These are phyloP conservation scores for Morone saxatilis DNA, from an alignment of 2,113 vertebrate species.

Conservation along the genomic window DNA sequence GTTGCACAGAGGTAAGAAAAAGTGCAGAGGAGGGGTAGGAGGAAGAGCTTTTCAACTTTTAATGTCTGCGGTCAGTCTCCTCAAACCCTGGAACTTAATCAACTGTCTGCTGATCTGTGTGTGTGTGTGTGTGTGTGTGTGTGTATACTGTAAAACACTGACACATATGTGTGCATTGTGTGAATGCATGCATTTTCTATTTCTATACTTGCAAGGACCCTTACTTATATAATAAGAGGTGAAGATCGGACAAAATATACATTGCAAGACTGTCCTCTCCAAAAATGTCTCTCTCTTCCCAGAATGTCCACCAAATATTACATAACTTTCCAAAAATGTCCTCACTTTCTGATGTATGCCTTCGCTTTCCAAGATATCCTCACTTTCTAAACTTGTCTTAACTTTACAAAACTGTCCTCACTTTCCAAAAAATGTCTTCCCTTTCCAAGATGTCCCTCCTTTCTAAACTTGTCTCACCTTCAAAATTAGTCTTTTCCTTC, in stretches of 20 bases:
- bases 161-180: background rate
- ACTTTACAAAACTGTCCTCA: background rate
- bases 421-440: background rate
- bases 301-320: too few species aligned
- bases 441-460: background rate
- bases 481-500: too few species aligned
- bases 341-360: background rate
- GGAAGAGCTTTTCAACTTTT: background rate
- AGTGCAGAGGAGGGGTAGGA: background rate
- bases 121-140: background rate
- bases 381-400: background rate
- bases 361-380: background rate
- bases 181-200: background rate
- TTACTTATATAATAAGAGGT: background rate
- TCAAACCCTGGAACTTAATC: background rate
- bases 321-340: background rate
- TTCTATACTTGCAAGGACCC: background rate
- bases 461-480: too few species aligned
- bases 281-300: too few species aligned
- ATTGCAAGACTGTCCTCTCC: too few species aligned
- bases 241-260: too few species aligned
- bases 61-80: background rate
- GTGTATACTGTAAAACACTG: background rate
- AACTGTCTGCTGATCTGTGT: background rate
- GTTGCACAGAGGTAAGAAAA: constrained; percentile 35